A percentile compares a stretch with the other conserved stretches of the same genome.
These are phyloP conservation scores for Lophotis ruficrista DNA, from an alignment of 2,113 vertebrate genomes.

Conservation along the genomic window DNA sequence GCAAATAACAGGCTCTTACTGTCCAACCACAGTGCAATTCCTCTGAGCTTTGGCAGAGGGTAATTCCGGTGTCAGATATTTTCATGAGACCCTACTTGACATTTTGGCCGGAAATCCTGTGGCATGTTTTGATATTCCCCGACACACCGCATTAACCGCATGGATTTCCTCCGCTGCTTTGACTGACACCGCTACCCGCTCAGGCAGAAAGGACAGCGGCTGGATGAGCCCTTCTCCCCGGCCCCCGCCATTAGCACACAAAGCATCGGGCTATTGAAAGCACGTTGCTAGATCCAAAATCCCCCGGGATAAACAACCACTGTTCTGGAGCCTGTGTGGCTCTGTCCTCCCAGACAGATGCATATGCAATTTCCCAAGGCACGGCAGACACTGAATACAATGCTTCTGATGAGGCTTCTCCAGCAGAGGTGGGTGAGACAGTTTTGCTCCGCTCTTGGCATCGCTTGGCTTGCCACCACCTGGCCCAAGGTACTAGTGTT, in stretches of 20 bases:
- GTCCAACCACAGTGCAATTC: neutral
- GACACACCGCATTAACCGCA: neutral
- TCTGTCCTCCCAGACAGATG: neutral
- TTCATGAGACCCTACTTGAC: conserved; percentile 49
- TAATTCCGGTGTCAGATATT: conserved; percentile 45
- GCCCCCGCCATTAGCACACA: neutral
- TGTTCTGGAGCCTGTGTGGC: neutral
- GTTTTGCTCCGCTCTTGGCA: neutral
- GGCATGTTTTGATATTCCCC: conserved; percentile 45
- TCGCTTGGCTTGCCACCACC: neutral
- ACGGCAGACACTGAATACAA: neutral
- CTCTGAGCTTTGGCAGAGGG: conserved; percentile 13
- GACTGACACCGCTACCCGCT: neutral
- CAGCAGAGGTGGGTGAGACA: neutral
- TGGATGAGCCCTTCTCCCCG: neutral
- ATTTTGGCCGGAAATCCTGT: conserved; percentile 43
- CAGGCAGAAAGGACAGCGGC: neutral
- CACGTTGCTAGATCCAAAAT: neutral
- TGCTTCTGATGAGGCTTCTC: neutral
- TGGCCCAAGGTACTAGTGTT: neutral
- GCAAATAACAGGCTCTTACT: conserved; percentile 32
- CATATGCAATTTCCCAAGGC: neutral
- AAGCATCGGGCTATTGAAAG: neutral
- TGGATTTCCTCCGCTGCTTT: conserved; percentile 35
- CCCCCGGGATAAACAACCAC: neutral